A percentile compares a stretch with the other conserved stretches of the same genome.
Conservation (phyloP, 2,113 vertebrate genomes). For the Anser cygnoides region DNA sequence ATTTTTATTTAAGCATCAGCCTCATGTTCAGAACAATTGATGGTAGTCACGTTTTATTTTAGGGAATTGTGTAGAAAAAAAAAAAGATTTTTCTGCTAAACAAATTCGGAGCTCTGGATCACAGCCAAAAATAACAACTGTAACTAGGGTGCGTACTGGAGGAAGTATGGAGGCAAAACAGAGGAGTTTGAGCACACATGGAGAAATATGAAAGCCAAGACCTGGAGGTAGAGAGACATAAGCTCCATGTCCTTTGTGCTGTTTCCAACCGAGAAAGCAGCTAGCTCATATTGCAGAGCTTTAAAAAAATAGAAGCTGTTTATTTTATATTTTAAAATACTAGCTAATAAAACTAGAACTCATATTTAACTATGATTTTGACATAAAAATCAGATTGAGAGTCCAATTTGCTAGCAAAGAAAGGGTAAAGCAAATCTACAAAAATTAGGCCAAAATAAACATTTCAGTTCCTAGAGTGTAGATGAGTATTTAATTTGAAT, state of each 20-base stretch:
- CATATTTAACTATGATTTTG: not conserved
- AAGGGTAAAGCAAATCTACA: not conserved
- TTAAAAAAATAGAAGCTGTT: not conserved
- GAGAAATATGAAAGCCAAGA: not conserved
- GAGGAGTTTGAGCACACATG: not conserved
- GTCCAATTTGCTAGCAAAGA: not conserved
- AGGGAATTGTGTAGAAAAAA: not conserved
- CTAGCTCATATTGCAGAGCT: not conserved
- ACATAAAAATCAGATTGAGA: not conserved
- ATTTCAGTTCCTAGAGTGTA: not conserved
- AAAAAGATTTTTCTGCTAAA: not conserved
- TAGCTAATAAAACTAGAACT: not conserved
- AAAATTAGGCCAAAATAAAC: not conserved
- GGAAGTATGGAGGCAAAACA: not conserved
- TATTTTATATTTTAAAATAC: not conserved
- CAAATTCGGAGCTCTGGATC: not conserved
- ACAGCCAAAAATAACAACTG: not conserved
- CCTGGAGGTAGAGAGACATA: not conserved
- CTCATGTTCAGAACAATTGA: not conserved
- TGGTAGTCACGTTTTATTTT: not conserved
- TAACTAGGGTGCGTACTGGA: not conserved
- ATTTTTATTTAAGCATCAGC: not conserved
- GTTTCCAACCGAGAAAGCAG: not conserved
- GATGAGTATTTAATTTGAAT: not conserved
- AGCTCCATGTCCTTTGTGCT: fast-evolving